phyloP scores from a whole-genome alignment of 2,797 vertebrate genomes.

The Rhinella marina region DNA sequence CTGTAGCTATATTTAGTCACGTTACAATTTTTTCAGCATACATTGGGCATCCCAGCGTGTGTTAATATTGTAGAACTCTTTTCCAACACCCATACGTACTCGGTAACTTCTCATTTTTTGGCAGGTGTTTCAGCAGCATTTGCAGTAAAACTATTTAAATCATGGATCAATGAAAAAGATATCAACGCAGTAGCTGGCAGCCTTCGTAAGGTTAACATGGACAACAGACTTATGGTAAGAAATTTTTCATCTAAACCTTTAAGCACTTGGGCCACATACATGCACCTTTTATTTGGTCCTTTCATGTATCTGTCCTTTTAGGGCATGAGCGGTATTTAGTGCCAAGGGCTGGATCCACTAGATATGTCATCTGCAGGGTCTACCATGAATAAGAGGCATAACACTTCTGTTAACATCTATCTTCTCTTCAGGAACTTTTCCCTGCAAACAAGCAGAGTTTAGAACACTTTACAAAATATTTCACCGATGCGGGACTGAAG shows the following conservation, averaged over 20 bases:
- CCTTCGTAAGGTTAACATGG: slow-evolving; percentile 96
- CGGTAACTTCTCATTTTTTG: not conserved
- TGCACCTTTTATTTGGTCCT: not conserved
- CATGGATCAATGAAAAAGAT: slow-evolving; percentile 96
- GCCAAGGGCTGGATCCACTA: too few species aligned
- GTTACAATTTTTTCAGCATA: too few species aligned
- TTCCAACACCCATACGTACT: too few species aligned
- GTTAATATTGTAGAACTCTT: too few species aligned
- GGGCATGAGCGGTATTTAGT: too few species aligned
- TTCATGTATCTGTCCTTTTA: too few species aligned
- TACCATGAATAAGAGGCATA: too few species aligned
- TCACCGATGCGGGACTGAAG: slow-evolving; percentile 94
- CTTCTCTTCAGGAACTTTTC: slow-evolving; percentile 87
- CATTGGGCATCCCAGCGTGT: too few species aligned
- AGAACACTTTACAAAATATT: slow-evolving; percentile 97
- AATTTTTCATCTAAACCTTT: too few species aligned
- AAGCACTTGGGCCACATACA: not conserved
- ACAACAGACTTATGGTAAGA: slow-evolving; percentile 92
- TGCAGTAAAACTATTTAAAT: slow-evolving; percentile 97
- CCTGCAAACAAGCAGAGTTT: slow-evolving; percentile 96
- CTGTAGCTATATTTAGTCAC: too few species aligned
- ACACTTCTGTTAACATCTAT: too few species aligned
- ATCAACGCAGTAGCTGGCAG: slow-evolving; percentile 91
- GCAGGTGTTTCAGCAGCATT: slow-evolving; percentile 94
- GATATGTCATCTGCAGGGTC: too few species aligned